Base-by-base conservation (phyloP, 1,140 invertebrate genomes). In the Saccostrea glomerata region DNA sequence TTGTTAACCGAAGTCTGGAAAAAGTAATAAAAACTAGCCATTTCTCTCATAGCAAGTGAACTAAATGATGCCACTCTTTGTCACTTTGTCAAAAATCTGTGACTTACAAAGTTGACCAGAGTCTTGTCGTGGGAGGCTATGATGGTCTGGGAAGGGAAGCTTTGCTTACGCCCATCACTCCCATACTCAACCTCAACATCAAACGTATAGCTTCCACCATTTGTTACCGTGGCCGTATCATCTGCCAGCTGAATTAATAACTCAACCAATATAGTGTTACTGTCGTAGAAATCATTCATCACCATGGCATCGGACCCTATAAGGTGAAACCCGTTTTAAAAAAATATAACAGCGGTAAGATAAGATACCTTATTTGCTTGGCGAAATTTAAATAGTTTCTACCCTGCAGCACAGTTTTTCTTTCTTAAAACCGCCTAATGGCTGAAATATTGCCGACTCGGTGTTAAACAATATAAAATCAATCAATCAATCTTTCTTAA, bases 251-350 rank as follows among this genome's bases (percentile, higher is more conserved):
- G 70, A 55, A 90, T 77, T 25, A 91, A 77, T 13, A 91, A 85
- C 58, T 92, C 90, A 73, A 90, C 87, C 82, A 90, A 30, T 11
- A 90, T 87, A n/a, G 87, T 83, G 83, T 92, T 88, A 40, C 82
- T 82, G 85, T 91, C 90, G n/a, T 88, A 86, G n/a, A 47, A 88
- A 82, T 87, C 82, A 25, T 90, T 88, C 1, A 23, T 73, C 2
- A 87, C 77, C 36, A 85, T 13, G 20, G 63, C 15, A 63, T 84
- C 87, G 6, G 66, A 30, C 13, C 84, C 86, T 91, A 23, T 20
- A 83, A 86, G 47, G 9, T 6, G 9, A 47, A 9, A 47, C 47
- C 47, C 9, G 47, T 58, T 47, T 58, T 47, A 82, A 30, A 36
- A 30, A 82, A 7, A 47, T 47, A 47, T 47, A 7, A 6, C 47